Evolutionary conservation across 64 coral and sea anemone genomes (phyloP).

Genomic region (Cladopsammia gracilis): DNA sequence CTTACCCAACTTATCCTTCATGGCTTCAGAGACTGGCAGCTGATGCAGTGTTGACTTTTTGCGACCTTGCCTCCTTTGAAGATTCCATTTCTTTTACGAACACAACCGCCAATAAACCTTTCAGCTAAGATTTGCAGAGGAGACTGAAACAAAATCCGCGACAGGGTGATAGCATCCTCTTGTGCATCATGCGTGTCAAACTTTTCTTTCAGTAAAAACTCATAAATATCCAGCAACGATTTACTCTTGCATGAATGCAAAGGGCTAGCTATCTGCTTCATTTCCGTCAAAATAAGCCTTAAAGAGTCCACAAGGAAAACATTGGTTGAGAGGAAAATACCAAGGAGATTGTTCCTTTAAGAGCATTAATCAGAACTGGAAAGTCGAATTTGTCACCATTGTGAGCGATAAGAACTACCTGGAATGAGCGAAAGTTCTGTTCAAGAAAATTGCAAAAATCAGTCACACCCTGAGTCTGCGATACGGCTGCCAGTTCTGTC

Average conservation of each 20-base stretch:
- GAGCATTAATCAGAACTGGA: not conserved
- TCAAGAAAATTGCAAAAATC: not conserved
- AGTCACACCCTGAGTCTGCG: not conserved
- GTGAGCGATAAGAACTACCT: conserved; percentile 22
- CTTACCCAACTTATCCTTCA: conserved; percentile 27
- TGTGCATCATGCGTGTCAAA: no score
- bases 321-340: not conserved
- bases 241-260: no score
- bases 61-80: not conserved
- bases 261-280: no score
- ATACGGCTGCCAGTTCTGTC: not conserved
- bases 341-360: conserved; percentile 5
- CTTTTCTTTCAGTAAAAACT: no score
- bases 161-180: no score
- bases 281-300: no score
- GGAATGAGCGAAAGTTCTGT: not conserved
- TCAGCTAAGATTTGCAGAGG: no score
- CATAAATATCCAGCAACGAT: no score
- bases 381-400: conserved; percentile 47
- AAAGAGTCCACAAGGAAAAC: no score
- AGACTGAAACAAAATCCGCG: no score
- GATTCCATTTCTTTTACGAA: not conserved
- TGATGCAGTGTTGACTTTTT: not conserved
- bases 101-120: not conserved
- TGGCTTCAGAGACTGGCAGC: conserved; percentile 8